Conservation (phyloP, 2,113 vertebrate genomes). For the Reinhardtius hippoglossoides region DNA sequence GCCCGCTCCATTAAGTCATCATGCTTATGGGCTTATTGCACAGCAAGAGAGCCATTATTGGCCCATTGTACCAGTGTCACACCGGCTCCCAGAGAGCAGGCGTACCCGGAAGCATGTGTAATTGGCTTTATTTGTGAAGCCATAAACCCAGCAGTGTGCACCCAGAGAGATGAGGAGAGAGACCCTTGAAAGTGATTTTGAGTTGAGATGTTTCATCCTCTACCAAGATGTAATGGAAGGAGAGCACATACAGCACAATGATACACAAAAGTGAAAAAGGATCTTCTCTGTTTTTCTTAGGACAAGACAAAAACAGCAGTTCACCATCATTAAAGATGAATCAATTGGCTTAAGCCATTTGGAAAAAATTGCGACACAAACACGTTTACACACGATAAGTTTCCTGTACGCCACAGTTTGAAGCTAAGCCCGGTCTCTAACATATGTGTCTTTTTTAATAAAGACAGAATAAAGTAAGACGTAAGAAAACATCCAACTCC, state of each 20-base stretch:
- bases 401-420: too few species aligned
- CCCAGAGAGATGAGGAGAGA: conserved; percentile 7
- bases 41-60: conserved; percentile 50
- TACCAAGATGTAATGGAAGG: neutral
- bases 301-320: neutral
- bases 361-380: neutral
- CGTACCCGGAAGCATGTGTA: conserved; percentile 18
- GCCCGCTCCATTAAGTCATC: conserved; percentile 40
- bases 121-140: conserved; percentile 40
- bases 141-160: conserved; percentile 30
- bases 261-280: neutral
- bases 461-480: too few species aligned
- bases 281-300: neutral
- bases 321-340: neutral
- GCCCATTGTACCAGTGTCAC: conserved; percentile 37
- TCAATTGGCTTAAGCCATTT: neutral
- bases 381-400: too few species aligned
- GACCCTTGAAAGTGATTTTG: neutral
- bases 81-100: conserved; percentile 38
- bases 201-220: conserved; percentile 3
- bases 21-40: conserved; percentile 46
- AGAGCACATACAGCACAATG: neutral
- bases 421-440: too few species aligned
- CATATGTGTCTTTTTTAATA: too few species aligned
- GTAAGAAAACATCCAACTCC: too few species aligned